Evolutionary conservation across 2,888 invertebrate genomes (phyloP).

Genomic region (Cataglyphis cursor): DNA sequence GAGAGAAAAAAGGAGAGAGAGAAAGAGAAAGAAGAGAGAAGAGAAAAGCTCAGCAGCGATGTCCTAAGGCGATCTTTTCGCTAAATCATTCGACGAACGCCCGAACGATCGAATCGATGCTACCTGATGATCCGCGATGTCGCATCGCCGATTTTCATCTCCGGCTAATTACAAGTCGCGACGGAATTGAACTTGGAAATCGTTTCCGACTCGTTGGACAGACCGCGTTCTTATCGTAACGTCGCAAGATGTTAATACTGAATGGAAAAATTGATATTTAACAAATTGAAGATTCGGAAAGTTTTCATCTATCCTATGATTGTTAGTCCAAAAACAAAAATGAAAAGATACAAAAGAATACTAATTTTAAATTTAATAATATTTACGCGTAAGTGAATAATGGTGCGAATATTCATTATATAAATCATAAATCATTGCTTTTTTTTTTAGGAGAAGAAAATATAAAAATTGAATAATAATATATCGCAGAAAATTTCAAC

Average conservation of each 20-base stretch:
- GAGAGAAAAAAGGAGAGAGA: slow-evolving; percentile 18
- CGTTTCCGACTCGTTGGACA: not conserved
- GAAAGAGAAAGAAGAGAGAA: slow-evolving; percentile 39
- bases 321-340: not conserved
- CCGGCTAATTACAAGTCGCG: not conserved
- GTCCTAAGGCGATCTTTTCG: slow-evolving; percentile 15
- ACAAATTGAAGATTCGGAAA: not conserved
- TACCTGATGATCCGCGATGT: not conserved
- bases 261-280: not conserved
- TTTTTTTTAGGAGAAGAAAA: not conserved
- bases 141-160: not conserved
- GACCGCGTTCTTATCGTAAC: not conserved
- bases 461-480: slow-evolving; percentile 6
- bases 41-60: slow-evolving; percentile 19
- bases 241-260: not conserved
- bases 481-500: not conserved
- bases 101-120: slow-evolving; percentile 1
- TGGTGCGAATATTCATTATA: not conserved
- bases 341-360: not conserved
- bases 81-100: slow-evolving; percentile 41
- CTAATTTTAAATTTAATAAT: not conserved
- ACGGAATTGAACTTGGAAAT: not conserved
- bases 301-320: not conserved
- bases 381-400: not conserved
- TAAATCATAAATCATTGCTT: not conserved